These are phyloP conservation scores for Caranx melampygus DNA, from an alignment of 2,113 vertebrate genomes.

Conservation along the genomic window DNA sequence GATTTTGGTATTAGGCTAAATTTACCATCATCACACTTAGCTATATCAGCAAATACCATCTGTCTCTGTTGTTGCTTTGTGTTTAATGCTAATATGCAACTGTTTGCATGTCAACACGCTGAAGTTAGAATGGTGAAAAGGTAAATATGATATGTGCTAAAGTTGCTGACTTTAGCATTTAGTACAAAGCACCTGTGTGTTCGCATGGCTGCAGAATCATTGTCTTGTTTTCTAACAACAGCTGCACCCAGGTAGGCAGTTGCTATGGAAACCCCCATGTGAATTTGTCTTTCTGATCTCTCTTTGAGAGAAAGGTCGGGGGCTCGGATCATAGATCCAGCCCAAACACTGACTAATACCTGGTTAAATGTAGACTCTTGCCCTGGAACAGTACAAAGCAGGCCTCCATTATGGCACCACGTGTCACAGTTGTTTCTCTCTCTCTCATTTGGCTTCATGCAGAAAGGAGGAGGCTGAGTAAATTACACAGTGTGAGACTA, in stretches of 20 bases:
- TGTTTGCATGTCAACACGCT: neutral
- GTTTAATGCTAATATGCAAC: neutral
- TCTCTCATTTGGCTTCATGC: slow-evolving; percentile 52
- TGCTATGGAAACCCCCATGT: slow-evolving; percentile 31
- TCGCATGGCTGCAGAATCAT: neutral
- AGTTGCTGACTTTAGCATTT: neutral
- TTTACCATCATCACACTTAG: slow-evolving; percentile 7
- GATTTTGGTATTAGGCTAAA: neutral
- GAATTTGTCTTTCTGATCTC: slow-evolving; percentile 53
- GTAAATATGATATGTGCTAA: neutral
- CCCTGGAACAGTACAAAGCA: slow-evolving; percentile 48
- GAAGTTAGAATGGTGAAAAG: neutral
- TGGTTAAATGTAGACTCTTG: slow-evolving; percentile 42
- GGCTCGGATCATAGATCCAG: slow-evolving; percentile 17
- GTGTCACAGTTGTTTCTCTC: slow-evolving; percentile 50
- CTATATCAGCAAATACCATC: slow-evolving; percentile 5
- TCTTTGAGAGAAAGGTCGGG: slow-evolving; percentile 40
- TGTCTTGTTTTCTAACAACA: neutral
- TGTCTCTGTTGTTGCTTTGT: neutral
- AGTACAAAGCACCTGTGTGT: slow-evolving; percentile 8
- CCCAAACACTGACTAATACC: slow-evolving; percentile 49
- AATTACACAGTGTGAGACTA: slow-evolving; percentile 50
- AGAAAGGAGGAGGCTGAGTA: slow-evolving; percentile 36
- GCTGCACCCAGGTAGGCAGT: slow-evolving; percentile 4
- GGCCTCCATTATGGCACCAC: slow-evolving; percentile 53